phyloP scores from a whole-genome alignment of 23 tunicate genomes.

The Oikopleura albicans region DNA sequence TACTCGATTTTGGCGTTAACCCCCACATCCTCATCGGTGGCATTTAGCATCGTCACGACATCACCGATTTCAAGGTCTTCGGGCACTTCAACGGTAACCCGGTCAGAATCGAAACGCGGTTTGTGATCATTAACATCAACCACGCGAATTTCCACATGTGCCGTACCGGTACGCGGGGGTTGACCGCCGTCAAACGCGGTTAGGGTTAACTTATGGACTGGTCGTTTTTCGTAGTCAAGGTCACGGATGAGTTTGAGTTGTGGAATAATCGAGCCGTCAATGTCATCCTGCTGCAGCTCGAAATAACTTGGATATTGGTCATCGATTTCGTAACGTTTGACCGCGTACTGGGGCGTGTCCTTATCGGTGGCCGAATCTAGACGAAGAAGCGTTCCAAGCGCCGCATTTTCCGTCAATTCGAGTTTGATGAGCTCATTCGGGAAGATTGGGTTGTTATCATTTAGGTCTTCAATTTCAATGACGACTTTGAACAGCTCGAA shows the following conservation, averaged over 20 bases:
- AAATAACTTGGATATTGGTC: background rate
- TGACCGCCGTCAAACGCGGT: background rate
- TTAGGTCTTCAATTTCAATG: background rate
- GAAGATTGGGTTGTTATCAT: background rate
- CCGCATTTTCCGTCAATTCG: background rate
- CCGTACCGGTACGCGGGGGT: background rate
- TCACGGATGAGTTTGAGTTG: background rate
- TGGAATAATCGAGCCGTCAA: background rate
- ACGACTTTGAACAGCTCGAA: background rate
- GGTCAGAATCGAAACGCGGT: background rate
- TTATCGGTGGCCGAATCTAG: background rate
- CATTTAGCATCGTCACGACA: background rate
- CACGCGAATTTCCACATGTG: background rate
- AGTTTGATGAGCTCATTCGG: background rate
- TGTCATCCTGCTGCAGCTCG: background rate
- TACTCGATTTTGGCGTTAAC: background rate
- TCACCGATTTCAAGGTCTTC: background rate
- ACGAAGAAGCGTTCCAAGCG: background rate
- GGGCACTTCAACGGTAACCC: background rate
- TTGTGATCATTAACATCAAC: background rate
- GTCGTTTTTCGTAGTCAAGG: background rate
- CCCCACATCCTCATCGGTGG: background rate
- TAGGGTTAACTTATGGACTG: background rate
- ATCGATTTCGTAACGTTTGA: background rate
- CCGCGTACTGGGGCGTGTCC: background rate